Conservation (phyloP, 2,888 invertebrate species). For the Ichneumoninae sp. region DNA sequence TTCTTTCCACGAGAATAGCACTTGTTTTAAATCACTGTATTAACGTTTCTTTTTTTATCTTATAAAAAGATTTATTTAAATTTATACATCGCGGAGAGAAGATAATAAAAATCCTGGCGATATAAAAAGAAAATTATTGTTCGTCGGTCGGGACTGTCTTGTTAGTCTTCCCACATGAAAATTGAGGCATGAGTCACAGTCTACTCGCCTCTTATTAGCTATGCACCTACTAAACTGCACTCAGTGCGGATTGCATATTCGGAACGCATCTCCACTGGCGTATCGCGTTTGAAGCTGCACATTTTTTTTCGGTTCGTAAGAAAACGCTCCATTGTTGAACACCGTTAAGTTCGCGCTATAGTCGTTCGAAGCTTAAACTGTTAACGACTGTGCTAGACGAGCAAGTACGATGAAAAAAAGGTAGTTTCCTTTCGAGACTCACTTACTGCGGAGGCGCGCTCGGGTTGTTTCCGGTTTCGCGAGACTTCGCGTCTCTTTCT, state of each 20-base stretch:
- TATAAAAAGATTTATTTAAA: background rate
- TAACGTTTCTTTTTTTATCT: background rate
- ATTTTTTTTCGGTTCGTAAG: background rate
- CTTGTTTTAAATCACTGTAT: background rate
- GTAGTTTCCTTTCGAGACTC: constrained; percentile 29
- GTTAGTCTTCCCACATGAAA: constrained; percentile 61
- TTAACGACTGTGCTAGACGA: constrained; percentile 38
- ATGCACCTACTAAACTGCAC: constrained; percentile 30
- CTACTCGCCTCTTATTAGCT: constrained; percentile 42
- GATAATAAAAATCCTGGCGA: background rate
- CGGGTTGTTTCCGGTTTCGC: constrained; percentile 59
- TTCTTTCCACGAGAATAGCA: background rate
- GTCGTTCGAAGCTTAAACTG: constrained; percentile 30
- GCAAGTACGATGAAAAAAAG: constrained; percentile 1
- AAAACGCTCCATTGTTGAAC: background rate
- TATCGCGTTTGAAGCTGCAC: constrained; percentile 5
- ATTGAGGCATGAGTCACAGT: constrained; percentile 58
- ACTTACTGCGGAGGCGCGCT: constrained; percentile 20
- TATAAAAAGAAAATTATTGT: constrained; percentile 52
- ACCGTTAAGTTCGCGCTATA: constrained; percentile 19
- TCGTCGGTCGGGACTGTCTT: constrained; percentile 57
- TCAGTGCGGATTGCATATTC: constrained; percentile 29
- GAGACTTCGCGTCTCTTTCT: constrained; percentile 42
- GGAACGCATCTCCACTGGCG: background rate
- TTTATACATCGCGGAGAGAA: background rate